Evolutionary conservation across 2,113 vertebrate genomes (phyloP), one percentile per base, ranked within the genome.

Genomic region (Falcunculus frontatus): DNA sequence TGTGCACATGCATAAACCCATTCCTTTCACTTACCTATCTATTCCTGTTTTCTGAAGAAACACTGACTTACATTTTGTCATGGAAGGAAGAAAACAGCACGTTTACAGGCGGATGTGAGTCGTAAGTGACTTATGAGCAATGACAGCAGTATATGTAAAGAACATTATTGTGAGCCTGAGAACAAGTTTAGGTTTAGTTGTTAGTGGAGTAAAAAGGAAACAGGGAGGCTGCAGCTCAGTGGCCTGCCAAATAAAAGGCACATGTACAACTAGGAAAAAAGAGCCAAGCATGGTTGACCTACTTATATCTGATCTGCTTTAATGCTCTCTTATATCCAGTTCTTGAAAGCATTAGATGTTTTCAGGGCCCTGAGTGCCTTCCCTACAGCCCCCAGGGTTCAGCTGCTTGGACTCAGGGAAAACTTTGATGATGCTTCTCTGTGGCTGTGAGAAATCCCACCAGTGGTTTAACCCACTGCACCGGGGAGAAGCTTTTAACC

Each of bases 401-500:
- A 8, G 13, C 25, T 55, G 12, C 33, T 29, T 13, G 6, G 33
- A 16, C 23, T 52, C 9, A 32, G 23, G 6, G 27, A 33, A 76
- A 67, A 1, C 42, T 77, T 60, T 35, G 33, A 67, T 74, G 50
- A n/a, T 73, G 16, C 11, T 62, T 29, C 20, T 76, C 35, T 52
- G 16, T 25, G 18, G 23, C 33, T 14, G 2, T 42, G 14, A 70
- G n/a, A 72, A 90, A 29, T 6, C 32, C 5, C 29, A 56, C 13
- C 0, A 1, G 7, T 33, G 17, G 44, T 25, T 49, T 47, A 5
- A 5, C 3, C 6, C 4, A 16, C 27, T 29, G 6, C 1, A 1
- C 9, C 47, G 47, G 8, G 23, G 12, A 75, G 74, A 32, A 22
- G 16, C 8, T 76, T 90, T 79, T 52, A 29, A n/a, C 25, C 27